Base-by-base conservation (phyloP, 1,140 invertebrate species). In the Drosophila micromelanica region DNA sequence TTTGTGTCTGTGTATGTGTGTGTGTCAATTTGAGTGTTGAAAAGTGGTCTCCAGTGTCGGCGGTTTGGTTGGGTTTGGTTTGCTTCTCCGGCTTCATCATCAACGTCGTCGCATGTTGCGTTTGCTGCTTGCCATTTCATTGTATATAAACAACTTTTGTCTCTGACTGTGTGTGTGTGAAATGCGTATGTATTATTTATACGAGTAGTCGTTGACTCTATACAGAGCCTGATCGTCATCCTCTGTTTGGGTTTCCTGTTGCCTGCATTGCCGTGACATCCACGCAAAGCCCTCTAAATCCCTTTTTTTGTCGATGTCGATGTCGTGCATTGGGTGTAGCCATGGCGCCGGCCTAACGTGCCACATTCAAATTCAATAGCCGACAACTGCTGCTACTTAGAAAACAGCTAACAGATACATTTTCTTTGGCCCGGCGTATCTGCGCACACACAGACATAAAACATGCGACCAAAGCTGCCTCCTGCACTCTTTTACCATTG, bases 11-110 rank as follows among this genome's bases (percentile, higher is more conserved):
- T 59, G 49, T 65, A 46, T 63, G 65, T 57, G 17, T 57, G 78
- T 86, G 75, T 79, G 82, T 87, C 82, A 87, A 87, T 87, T 89
- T 87, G 84, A 79, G 82, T 87, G 82, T 79, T 82, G 82, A 87
- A 87, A 87, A 87, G 82, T 87, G 84, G 82, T 87, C 82, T 89
- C 84, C 82, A 87, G 79, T 82, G 84, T 65, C 73, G 76, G 76
- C 72, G 84, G 84, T 87, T 86, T 82, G 81, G 84, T 78, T 76
- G 65, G n/a, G 43, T 55, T 60, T 15, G 13, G 51, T 64, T 17
- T 72, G 43, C 61, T 45, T 43, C 62, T 15, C 52, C 52, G 48
- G 42, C 71, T 38, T 62, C 71, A 69, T 65, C 70, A 54, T 62
- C 64, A 61, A 55, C 57, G 57, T 74, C 57, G 65, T 73, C 54